Evolutionary conservation across 2,113 vertebrate genomes (phyloP).

Genomic region (Varanus salvator): DNA sequence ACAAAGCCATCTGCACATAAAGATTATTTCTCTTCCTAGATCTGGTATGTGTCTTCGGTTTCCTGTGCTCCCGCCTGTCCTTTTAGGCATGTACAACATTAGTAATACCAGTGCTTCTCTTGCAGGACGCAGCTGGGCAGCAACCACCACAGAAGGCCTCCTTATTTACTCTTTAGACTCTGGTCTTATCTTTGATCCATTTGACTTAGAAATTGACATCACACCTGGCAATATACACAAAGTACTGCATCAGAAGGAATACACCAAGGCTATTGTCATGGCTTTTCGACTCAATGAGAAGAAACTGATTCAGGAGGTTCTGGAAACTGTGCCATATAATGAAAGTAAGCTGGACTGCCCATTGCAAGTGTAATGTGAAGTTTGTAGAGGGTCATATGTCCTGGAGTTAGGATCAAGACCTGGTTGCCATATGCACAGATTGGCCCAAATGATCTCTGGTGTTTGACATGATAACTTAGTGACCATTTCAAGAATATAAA

Average conservation of each 20-base stretch:
- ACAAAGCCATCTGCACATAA: neutral
- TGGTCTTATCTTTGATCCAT: slow-evolving; percentile 91
- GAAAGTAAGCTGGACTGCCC: slow-evolving; percentile 79
- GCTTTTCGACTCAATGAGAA: slow-evolving; percentile 92
- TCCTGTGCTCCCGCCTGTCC: neutral
- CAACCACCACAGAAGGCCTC: slow-evolving; percentile 93
- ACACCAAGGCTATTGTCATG: slow-evolving; percentile 86
- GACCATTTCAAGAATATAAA: neutral
- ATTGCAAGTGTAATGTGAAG: neutral
- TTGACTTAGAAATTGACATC: slow-evolving; percentile 91
- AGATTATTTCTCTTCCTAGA: neutral
- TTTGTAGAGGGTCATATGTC: neutral
- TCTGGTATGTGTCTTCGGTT: neutral
- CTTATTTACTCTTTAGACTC: slow-evolving; percentile 93
- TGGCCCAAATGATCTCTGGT: neutral
- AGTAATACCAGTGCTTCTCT: slow-evolving; percentile 5
- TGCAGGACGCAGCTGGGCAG: slow-evolving; percentile 92
- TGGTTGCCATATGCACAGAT: rapidly evolving
- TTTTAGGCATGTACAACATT: neutral
- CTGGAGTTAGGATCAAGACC: neutral
- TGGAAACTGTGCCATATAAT: slow-evolving; percentile 87
- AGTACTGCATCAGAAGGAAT: slow-evolving; percentile 81
- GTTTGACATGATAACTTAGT: neutral
- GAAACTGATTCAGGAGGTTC: slow-evolving; percentile 85
- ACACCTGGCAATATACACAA: slow-evolving; percentile 86